Evolutionary conservation across 2,888 invertebrate species (phyloP), one percentile per base, ranked within the genome.

Genomic region (Scaptomyza reducta): DNA sequence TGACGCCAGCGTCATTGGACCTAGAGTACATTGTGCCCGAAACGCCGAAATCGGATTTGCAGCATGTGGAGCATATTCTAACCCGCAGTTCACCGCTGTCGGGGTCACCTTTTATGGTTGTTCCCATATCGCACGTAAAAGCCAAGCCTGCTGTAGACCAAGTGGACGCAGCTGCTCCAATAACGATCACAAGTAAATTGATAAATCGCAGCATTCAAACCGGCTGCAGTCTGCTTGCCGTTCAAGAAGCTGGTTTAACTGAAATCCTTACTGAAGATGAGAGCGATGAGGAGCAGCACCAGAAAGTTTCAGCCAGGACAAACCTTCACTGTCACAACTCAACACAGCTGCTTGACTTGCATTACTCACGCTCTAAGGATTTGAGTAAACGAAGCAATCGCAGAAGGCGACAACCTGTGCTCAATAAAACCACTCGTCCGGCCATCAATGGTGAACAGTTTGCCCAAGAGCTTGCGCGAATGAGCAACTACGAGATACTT

Each of bases 381-480:
- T 13, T n/a, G 4, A 16, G 11, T 13, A 45, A 27, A 13, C 27
- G 25, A 0, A 18, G 14, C 14, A 62, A 41, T 9, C 6, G 22
- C 9, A 31, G 11, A 3, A n/a, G n/a, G 1, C 57, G 55, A 0
- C 31, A 70, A 25, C 53, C 47, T 4, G 61, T 62, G 10, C 44
- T 90, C 0, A 90, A 90, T 42, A 90, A 79, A 31, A 77, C 89
- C 1, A 80, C 84, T 0, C 75, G 67, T 11, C 68, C 68, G 5
- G 78, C 90, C 0, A 82, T 90, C 45, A 90, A 90, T 70, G 90
- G 91, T 6, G 91, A 90, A 60, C 46, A 69, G 27, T 90, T 88
- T 59, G 90, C 90, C 1, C 22, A 56, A 11, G 91, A 90, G 45
- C 60, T 90, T 57, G 77, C 75, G 1, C 79, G 88, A 9, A 79